Conservation (phyloP, 1,140 invertebrate species). For the Bilobella aurantiaca region DNA sequence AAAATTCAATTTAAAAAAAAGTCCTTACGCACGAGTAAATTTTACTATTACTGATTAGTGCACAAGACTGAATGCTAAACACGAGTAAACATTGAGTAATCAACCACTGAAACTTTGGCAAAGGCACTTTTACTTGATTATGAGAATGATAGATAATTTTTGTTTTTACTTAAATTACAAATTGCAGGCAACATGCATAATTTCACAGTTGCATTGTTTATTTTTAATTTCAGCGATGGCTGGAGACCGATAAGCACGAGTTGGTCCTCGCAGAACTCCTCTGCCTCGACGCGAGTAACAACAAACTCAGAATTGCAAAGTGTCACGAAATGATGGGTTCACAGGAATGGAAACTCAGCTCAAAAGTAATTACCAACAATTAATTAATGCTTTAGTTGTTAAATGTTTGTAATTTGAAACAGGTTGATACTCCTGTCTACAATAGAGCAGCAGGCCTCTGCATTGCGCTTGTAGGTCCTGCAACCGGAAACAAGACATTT, state of each 20-base stretch:
- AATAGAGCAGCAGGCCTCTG: conserved; percentile 77
- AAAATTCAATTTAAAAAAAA: no score
- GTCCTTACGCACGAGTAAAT: no score
- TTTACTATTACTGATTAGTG: no score
- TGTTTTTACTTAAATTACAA: no score
- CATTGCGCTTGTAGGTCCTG: conserved; percentile 44
- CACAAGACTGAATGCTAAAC: no score
- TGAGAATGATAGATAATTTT: no score
- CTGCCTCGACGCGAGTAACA: conserved; percentile 64
- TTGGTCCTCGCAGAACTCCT: conserved; percentile 71
- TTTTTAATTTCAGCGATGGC: conserved; percentile 59
- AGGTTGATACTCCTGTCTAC: conserved; percentile 66
- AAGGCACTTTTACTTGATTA: no score
- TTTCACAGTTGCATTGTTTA: not conserved
- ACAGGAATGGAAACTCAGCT: conserved; percentile 77
- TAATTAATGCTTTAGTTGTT: not conserved
- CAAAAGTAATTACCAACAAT: conserved; percentile 42
- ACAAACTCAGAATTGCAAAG: conserved; percentile 61
- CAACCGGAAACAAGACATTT: no score
- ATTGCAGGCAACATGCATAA: no score
- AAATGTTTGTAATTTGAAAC: conserved; percentile 29
- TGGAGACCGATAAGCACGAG: conserved; percentile 71
- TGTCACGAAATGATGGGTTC: conserved; percentile 82
- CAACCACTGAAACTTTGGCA: no score
- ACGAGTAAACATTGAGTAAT: no score